Evolutionary conservation across 2,888 invertebrate genomes (phyloP).

Genomic region (Zelleria hepariella): DNA sequence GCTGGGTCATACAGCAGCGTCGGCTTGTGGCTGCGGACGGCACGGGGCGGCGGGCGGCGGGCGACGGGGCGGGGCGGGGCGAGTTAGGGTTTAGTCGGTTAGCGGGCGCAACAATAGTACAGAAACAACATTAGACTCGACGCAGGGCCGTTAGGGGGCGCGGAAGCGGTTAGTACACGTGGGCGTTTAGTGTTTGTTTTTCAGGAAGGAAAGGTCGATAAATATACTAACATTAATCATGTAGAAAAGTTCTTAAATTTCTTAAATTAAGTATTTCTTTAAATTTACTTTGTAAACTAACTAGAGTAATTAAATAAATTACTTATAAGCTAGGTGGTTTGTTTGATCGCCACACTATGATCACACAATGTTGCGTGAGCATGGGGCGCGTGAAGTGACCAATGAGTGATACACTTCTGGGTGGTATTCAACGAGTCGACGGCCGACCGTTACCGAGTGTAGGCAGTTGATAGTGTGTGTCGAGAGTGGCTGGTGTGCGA

Average conservation of each 20-base stretch:
- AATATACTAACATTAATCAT: constrained; percentile 80
- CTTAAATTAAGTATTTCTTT: constrained; percentile 13
- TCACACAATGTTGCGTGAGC: constrained; percentile 34
- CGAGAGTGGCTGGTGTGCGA: constrained; percentile 35
- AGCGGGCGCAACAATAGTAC: constrained; percentile 63
- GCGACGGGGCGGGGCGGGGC: constrained; percentile 28
- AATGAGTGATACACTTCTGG: constrained; percentile 17
- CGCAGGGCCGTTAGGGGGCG: constrained; percentile 31
- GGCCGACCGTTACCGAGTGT: not conserved
- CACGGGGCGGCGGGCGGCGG: constrained; percentile 17
- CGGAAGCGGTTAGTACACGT: constrained; percentile 48
- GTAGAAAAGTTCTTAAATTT: constrained; percentile 53
- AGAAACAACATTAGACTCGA: constrained; percentile 53
- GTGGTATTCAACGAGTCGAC: constrained; percentile 1
- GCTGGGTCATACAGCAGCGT: constrained; percentile 87
- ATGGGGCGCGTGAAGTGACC: constrained; percentile 30
- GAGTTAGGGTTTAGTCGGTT: constrained; percentile 67
- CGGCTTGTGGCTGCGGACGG: constrained; percentile 71
- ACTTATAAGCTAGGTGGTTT: not conserved
- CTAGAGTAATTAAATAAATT: not conserved
- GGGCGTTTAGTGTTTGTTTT: constrained; percentile 67
- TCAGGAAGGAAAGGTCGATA: constrained; percentile 87
- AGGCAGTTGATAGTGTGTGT: constrained; percentile 20
- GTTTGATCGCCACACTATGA: constrained; percentile 1
- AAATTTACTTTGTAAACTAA: not conserved